These are phyloP conservation scores for Invenusta paracnida DNA, from an alignment of 2,888 invertebrate species.

Conservation along the genomic window DNA sequence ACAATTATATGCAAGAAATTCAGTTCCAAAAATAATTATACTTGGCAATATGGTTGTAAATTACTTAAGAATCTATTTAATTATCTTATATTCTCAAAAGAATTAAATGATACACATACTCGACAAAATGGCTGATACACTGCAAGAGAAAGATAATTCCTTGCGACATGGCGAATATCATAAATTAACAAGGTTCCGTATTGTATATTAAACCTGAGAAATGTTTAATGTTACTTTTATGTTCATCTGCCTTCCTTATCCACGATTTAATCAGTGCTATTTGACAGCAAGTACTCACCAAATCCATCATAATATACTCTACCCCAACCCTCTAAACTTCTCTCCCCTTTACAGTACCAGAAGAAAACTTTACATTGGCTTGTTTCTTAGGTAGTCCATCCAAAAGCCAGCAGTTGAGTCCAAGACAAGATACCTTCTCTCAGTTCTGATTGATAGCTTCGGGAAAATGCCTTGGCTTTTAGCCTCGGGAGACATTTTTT, in stretches of 20 bases:
- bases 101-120: too few species aligned
- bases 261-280: constrained; percentile 18
- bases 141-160: constrained; percentile 1
- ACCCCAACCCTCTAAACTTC: too few species aligned
- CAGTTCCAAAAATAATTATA: too few species aligned
- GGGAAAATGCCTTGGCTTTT: background rate
- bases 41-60: too few species aligned
- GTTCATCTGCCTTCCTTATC: constrained; percentile 8
- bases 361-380: too few species aligned
- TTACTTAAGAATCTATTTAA: too few species aligned
- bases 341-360: too few species aligned
- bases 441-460: constrained; percentile 16
- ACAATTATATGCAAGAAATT: too few species aligned
- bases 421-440: background rate
- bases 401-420: background rate
- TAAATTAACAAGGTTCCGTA: constrained; percentile 1
- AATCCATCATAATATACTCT: constrained; percentile 15
- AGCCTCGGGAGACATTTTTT: background rate
- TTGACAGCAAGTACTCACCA: constrained; percentile 26
- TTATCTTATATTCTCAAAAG: too few species aligned
- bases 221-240: constrained; percentile 26
- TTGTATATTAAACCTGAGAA: background rate
- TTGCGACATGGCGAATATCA: background rate
- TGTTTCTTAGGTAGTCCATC: too few species aligned
- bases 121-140: background rate